Evolutionary conservation across 2,113 vertebrate species (phyloP), one percentile per base, ranked within the genome.

Genomic region (Ameiurus melas): DNA sequence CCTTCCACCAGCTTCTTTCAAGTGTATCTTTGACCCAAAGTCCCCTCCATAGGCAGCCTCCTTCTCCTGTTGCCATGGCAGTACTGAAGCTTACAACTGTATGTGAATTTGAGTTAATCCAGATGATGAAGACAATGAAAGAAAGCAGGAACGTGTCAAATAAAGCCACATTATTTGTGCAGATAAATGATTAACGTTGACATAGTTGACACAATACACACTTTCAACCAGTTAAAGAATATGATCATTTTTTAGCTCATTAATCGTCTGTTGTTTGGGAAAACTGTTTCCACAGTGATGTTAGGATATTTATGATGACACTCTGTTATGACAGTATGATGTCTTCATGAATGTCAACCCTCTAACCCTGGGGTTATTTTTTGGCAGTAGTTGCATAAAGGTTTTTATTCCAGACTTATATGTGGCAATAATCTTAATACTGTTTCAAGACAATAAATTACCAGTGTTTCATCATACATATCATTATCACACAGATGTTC

Each of bases 21-120:
- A 83, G 70, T 30, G 43, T 84, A 64, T 68, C 70, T 86, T 84
- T 90, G 88, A 88, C 86, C 86, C 86, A 58, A 73, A 20, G 78
- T 86, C 86, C 84, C 84, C 75, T 73, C 75, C 64, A 89, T 66
- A 86, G 73, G 87, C 64, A 75, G 64, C 73, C 86, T 82, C 60
- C 58, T 84, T 88, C 58, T 75, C 36, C 71, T 85, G 88, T 90
- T 92, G 88, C 90, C 88, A 92, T 91, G 88, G 83, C 53, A 85
- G 82, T 88, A 64, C 30, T 87, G 64, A 89, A 89, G 88, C 86
- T 77, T n/a, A 75, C 83, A 80, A 68, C 86, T 84, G 64, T 79
- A 77, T 57, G 55, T 79, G 78, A 89, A 85, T 88, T 88, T 88
- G 71, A 51, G 75, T 81, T 84, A 85, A 90, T 71, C 58, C 60